phyloP scores from a whole-genome alignment of 2,888 invertebrate genomes.

The Onchidella celtica region DNA sequence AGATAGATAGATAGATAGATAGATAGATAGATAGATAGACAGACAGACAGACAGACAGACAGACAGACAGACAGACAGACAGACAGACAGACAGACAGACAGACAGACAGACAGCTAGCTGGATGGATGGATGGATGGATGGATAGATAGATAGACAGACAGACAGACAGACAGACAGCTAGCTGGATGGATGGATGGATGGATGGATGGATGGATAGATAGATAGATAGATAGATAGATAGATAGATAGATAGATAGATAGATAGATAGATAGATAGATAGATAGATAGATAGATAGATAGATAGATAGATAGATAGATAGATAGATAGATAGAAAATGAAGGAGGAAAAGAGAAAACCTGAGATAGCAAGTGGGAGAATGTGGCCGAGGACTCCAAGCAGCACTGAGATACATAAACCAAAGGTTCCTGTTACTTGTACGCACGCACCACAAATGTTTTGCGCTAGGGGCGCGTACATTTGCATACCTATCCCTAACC shows the following conservation, averaged over 20 bases:
- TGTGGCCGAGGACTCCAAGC: not conserved
- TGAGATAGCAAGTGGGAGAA: too few relatives aligned
- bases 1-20: not conserved
- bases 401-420: too few relatives aligned
- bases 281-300: not conserved
- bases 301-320: not conserved
- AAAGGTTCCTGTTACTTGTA: too few relatives aligned
- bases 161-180: too few relatives aligned
- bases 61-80: not conserved
- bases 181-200: too few relatives aligned
- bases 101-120: not conserved
- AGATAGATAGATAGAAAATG: not conserved
- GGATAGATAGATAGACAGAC: too few relatives aligned
- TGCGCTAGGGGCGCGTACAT: too few relatives aligned
- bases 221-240: not conserved
- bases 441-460: too few relatives aligned
- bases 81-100: not conserved
- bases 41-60: not conserved
- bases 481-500: too few relatives aligned
- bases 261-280: slow-evolving; percentile 5
- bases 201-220: too few relatives aligned
- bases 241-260: not conserved
- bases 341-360: not conserved
- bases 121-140: too few relatives aligned
- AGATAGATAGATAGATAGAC: not conserved